Conservation (phyloP, 2,888 invertebrate genomes). For the Merodon equestris region DNA sequence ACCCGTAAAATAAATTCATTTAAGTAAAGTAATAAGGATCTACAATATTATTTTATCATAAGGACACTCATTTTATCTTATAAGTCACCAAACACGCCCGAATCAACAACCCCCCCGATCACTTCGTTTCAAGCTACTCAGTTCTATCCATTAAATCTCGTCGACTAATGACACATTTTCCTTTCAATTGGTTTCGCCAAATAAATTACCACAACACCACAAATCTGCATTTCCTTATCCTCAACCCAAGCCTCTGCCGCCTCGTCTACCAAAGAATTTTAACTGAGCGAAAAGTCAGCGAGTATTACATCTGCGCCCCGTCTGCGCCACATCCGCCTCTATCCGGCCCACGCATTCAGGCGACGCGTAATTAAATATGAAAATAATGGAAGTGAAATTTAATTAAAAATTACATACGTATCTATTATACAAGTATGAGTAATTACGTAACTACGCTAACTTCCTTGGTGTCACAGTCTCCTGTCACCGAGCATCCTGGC, state of each 20-base stretch:
- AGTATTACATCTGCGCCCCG: conserved; percentile 33
- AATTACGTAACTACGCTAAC: conserved; percentile 57
- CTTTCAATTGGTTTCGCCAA: too few species aligned
- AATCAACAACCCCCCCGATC: too few species aligned
- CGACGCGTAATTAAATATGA: conserved; percentile 64
- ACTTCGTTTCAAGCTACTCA: too few species aligned
- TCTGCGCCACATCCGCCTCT: too few species aligned
- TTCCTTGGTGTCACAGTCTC: conserved; percentile 4
- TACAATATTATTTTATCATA: too few species aligned
- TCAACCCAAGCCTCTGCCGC: neutral
- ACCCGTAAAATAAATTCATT: too few species aligned
- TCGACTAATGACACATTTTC: too few species aligned
- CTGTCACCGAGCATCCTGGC: neutral
- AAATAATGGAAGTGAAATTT: conserved; percentile 63
- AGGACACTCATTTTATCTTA: too few species aligned
- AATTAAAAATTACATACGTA: conserved; percentile 59
- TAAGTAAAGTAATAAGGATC: too few species aligned
- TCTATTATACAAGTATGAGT: conserved; percentile 42
- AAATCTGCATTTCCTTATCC: conserved; percentile 4
- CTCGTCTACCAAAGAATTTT: conserved; percentile 6
- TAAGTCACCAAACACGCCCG: too few species aligned
- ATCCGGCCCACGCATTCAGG: conserved; percentile 11
- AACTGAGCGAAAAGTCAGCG: conserved; percentile 37
- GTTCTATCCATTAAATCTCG: too few species aligned
- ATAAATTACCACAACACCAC: neutral